These are phyloP conservation scores for Lamellibrachia satsuma DNA, from an alignment of 2,888 invertebrate genomes.

Conservation along the genomic window DNA sequence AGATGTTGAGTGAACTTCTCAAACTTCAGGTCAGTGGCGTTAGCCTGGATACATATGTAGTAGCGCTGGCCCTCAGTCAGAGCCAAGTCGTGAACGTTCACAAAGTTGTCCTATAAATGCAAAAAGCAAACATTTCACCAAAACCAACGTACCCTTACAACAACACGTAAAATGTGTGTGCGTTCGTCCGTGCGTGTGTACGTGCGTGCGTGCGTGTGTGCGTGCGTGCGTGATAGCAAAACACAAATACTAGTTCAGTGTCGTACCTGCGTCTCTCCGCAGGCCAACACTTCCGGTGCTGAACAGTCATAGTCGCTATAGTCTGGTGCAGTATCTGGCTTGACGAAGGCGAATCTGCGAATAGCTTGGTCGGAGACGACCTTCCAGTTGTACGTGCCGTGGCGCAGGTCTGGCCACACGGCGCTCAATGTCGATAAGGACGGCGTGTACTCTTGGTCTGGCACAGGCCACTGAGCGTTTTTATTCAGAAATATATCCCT, in stretches of 20 bases:
- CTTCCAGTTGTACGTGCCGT: conserved; percentile 22
- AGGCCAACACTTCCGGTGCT: conserved; percentile 25
- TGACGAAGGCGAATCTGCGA: not conserved
- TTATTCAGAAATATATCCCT: not conserved
- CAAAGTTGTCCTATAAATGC: not conserved
- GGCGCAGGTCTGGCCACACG: conserved; percentile 26
- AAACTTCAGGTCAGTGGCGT: conserved; percentile 30
- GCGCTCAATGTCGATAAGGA: conserved; percentile 13
- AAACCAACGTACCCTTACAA: too few relatives aligned
- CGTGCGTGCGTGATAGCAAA: not conserved
- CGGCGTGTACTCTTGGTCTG: conserved; percentile 18
- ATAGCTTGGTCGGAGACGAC: not conserved
- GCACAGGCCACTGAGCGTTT: not conserved
- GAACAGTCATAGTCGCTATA: conserved; percentile 17
- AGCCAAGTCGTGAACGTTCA: conserved; percentile 27
- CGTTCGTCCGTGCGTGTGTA: not conserved
- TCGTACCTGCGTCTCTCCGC: conserved; percentile 19
- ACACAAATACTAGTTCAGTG: too few relatives aligned
- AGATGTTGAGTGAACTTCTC: conserved; percentile 29
- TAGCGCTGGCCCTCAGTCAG: conserved; percentile 29
- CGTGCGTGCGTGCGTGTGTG: not conserved
- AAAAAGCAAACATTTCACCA: not conserved
- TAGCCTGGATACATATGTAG: conserved; percentile 32
- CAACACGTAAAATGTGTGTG: not conserved
- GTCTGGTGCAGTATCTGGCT: not conserved